Base-by-base conservation (phyloP, 2,888 invertebrate species). In the Dynastes hyllus region DNA sequence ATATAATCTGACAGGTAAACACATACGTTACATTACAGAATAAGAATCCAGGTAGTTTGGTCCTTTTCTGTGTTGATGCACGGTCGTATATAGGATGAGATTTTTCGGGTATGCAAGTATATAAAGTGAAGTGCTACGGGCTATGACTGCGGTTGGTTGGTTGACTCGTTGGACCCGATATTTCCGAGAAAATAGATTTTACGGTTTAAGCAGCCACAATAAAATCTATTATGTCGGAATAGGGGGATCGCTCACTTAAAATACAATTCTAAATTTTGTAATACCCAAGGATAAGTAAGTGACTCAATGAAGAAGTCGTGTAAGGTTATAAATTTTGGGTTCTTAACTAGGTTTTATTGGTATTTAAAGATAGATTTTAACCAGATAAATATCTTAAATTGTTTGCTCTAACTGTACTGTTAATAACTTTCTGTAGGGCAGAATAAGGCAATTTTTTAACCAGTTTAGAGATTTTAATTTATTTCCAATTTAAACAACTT, bases 1-100 rank as follows among this genome's bases (percentile, higher is more conserved):
- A 32, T 51, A 77, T 77, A 77, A 77, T 77, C 51, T 45, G 67
- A 65, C 77, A 77, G 77, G 77, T 66, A 77, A 77, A 77, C 77
- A 77, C 22, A 22, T 22, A 22, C 77, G 51, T 45, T 45, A 77
- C 66, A 66, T 77, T 77, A 77, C 65, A 66, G 45, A 66, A 53
- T 51, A 66, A 66, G 50, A 29, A 29, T 45, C 27, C 77, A 77
- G 77, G 77, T 77, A 77, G 77, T 63, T 51, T 63, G 22, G 27
- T 13, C 29, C 29, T 11, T 29, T 45, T 45, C 9, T 8, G 45
- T 45, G 45, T 45, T 45, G 45, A 45, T 32, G 5, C 32, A 3
- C 32, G 2, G 32, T 32, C 5, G 32, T 32, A 32, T 32, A 32
- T 32, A 11, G 9, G 45, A 45, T 45, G 45, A 45, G 45, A 45